These are phyloP conservation scores for Amitus sp. DNA, from an alignment of 2,888 invertebrate genomes.

Conservation along the genomic window DNA sequence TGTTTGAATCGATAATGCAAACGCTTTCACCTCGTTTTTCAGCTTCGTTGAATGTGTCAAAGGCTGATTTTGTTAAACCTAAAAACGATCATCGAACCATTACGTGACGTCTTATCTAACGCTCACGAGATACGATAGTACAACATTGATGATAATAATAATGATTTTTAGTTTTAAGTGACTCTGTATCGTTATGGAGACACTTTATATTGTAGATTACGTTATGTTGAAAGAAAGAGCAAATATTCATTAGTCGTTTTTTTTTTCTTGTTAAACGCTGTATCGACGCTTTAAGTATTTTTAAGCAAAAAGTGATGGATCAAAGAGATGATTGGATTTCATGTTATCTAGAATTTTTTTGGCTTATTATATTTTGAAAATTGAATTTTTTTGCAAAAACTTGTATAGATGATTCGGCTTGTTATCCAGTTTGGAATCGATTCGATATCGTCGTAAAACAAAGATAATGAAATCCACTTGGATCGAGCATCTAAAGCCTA, in stretches of 20 bases:
- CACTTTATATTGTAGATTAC: slow-evolving; percentile 10
- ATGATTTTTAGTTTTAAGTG: slow-evolving; percentile 24
- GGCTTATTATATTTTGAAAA: not conserved
- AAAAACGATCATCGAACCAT: not conserved
- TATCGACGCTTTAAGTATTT: not conserved
- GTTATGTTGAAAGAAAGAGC: not conserved
- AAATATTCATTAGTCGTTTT: not conserved
- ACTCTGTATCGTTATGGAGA: slow-evolving; percentile 38
- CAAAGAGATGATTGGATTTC: too few relatives aligned
- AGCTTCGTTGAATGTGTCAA: not conserved
- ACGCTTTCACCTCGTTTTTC: slow-evolving; percentile 1
- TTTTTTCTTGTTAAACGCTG: not conserved
- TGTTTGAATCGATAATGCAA: not conserved
- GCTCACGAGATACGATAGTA: slow-evolving; percentile 34
- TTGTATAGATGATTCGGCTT: too few relatives aligned
- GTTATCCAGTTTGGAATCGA: too few relatives aligned
- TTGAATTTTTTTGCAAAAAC: not conserved
- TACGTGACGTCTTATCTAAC: slow-evolving; percentile 8
- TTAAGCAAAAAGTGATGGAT: not conserved
- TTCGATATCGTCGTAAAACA: too few relatives aligned
- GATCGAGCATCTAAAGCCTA: too few relatives aligned
- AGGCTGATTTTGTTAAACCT: not conserved
- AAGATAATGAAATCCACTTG: too few relatives aligned
- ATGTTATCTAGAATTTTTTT: too few relatives aligned
- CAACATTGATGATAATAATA: slow-evolving; percentile 37